Evolutionary conservation across 2,888 invertebrate genomes (phyloP).

Genomic region (Capitulum mitella): DNA sequence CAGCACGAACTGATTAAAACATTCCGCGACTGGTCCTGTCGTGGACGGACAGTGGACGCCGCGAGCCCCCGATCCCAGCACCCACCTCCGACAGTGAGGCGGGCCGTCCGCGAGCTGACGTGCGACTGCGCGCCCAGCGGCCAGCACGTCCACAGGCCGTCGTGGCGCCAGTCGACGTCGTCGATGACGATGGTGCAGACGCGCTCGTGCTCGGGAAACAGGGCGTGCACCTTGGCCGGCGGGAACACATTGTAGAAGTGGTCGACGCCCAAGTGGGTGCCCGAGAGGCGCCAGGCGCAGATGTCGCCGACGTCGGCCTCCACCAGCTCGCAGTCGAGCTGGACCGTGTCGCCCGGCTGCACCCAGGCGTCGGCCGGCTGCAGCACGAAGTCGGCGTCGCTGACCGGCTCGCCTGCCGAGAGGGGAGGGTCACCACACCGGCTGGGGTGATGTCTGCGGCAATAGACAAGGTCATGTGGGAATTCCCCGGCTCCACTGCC

Average conservation of each 20-base stretch:
- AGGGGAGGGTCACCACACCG: no score
- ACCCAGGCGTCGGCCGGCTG: not conserved
- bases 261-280: not conserved
- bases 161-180: constrained; percentile 3
- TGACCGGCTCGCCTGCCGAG: not conserved
- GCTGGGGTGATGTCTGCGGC: no score
- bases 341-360: not conserved
- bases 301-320: not conserved
- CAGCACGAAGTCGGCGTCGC: not conserved
- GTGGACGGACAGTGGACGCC: not conserved
- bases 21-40: not conserved
- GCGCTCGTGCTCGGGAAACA: not conserved
- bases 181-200: not conserved
- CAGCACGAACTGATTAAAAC: not conserved
- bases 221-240: not conserved
- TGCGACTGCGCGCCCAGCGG: not conserved
- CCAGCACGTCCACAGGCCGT: constrained; percentile 15
- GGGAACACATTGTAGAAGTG: constrained; percentile 13
- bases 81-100: not conserved
- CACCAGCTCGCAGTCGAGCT: not conserved
- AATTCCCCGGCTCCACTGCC: no score
- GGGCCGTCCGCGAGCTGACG: not conserved
- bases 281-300: not conserved
- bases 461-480: no score
- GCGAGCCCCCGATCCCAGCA: not conserved